These are phyloP conservation scores for Empidonax traillii DNA, from an alignment of 2,113 vertebrate genomes.

Conservation along the genomic window DNA sequence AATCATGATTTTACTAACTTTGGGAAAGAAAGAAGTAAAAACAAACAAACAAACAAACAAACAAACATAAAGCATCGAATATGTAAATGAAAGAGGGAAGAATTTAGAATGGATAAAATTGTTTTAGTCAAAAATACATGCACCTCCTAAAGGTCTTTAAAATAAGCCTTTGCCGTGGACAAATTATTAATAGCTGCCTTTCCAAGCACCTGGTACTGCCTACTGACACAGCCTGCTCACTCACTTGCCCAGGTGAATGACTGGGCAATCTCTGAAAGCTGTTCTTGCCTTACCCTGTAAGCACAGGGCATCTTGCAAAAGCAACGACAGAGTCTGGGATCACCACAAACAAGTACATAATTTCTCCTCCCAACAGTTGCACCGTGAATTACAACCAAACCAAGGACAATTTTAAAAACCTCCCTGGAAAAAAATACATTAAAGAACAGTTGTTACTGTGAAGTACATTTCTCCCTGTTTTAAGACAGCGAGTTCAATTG, in stretches of 20 bases:
- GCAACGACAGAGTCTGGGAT: background rate
- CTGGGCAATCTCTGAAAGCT: background rate
- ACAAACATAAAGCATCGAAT: background rate
- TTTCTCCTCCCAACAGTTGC: background rate
- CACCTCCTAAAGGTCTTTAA: background rate
- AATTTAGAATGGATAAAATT: background rate
- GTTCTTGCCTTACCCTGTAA: too few relatives aligned
- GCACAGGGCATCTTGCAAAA: background rate
- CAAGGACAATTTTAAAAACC: background rate
- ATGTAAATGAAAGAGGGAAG: background rate
- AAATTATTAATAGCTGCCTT: background rate
- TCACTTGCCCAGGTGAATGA: background rate
- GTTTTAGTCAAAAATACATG: background rate
- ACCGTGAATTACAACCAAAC: background rate
- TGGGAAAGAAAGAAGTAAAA: background rate
- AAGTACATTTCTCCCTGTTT: background rate
- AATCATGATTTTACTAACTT: background rate
- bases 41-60: too few relatives aligned
- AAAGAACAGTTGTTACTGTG: accelerated
- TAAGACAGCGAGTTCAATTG: background rate
- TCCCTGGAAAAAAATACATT: background rate
- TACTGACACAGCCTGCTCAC: background rate
- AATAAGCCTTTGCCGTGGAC: background rate
- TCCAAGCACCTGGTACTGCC: background rate
- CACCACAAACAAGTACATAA: background rate